phyloP scores from a whole-genome alignment of 2,113 vertebrate genomes.

The Chionis minor region DNA sequence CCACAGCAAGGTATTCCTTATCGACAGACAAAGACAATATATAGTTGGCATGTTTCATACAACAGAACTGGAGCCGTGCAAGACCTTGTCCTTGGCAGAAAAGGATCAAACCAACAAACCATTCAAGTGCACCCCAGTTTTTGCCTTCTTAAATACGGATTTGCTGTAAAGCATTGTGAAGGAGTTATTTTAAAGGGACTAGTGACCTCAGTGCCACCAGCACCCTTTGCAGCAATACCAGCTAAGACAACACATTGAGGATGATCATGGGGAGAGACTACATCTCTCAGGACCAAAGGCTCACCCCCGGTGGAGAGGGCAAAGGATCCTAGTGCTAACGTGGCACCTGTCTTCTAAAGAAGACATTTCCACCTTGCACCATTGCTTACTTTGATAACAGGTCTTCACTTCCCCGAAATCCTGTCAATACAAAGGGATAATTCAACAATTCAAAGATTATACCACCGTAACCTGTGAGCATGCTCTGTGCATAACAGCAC shows the following conservation, averaged over 20 bases:
- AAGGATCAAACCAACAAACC: background rate
- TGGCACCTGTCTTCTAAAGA: background rate
- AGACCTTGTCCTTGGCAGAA: background rate
- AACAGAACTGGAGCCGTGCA: background rate
- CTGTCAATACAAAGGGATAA: background rate
- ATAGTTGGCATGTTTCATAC: rapidly evolving
- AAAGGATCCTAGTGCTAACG: background rate
- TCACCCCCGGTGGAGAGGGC: background rate
- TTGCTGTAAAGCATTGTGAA: background rate
- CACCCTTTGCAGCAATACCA: background rate
- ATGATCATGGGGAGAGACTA: background rate
- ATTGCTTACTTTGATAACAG: background rate
- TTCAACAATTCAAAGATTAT: background rate
- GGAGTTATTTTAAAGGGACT: background rate
- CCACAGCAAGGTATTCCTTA: background rate
- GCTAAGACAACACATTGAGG: background rate
- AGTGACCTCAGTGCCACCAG: background rate
- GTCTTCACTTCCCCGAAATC: background rate
- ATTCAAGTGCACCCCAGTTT: background rate
- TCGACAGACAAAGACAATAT: background rate
- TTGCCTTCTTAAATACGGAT: background rate
- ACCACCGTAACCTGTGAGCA: background rate
- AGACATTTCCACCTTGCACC: background rate
- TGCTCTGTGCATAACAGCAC: background rate
- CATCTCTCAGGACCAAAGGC: background rate